Percentiles rank a stretch among this genome's conserved stretches.
Evolutionary conservation across 2,113 vertebrate species (phyloP).

Genomic region (Motacilla tschutschensis): DNA sequence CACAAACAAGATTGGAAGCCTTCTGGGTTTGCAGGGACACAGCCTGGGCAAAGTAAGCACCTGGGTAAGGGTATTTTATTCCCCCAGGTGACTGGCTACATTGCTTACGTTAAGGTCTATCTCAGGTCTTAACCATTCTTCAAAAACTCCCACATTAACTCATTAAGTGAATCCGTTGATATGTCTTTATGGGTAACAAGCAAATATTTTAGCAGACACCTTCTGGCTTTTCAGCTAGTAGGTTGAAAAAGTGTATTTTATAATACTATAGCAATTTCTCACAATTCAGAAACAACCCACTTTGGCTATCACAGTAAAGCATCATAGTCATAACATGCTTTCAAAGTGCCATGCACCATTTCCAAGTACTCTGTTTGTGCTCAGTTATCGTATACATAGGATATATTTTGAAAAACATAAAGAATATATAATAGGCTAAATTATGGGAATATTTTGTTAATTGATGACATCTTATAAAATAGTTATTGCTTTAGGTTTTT

Average conservation of each 20-base stretch:
- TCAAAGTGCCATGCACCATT: not conserved
- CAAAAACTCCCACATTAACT: not conserved
- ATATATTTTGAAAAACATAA: not conserved
- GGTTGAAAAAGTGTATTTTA: not conserved
- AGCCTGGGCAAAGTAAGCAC: not conserved
- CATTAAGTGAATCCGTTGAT: not conserved
- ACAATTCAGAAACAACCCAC: not conserved
- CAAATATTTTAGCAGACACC: not conserved
- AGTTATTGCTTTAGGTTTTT: not conserved
- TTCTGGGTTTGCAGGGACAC: not conserved
- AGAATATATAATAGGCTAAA: not conserved
- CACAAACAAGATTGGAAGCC: accelerated
- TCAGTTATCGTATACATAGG: not conserved
- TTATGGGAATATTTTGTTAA: not conserved
- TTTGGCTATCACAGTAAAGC: not conserved
- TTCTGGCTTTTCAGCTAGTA: not conserved
- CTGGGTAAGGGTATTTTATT: not conserved
- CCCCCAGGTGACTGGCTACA: not conserved
- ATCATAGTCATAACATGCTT: not conserved
- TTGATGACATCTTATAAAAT: not conserved
- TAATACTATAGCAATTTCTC: not conserved
- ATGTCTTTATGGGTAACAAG: not conserved
- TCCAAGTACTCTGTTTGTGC: not conserved
- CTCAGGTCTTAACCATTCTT: not conserved
- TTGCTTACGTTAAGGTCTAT: not conserved